Evolutionary conservation across 2,113 vertebrate genomes (phyloP), one percentile per base, ranked within the genome.

Genomic region (Artemisiospiza belli): DNA sequence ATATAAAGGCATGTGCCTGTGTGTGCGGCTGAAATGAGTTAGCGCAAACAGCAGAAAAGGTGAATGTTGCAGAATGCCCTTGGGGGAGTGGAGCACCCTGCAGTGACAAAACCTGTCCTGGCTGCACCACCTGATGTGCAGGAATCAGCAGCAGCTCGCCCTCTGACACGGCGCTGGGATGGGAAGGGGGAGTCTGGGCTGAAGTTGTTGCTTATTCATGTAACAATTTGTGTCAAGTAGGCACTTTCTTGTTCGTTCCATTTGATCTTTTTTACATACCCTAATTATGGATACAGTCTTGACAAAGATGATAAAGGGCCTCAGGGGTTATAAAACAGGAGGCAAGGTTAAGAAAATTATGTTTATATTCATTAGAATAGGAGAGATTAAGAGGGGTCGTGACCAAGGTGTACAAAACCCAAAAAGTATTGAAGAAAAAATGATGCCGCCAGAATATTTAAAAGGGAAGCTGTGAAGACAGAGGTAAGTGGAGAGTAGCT

Each of bases 331-430:
- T 84, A 73, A 94, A 87, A 81, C 90, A 74, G 88, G 85, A 83
- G 64, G 47, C 14, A 19, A 91, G 90, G 94, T 95, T 95, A 96
- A 67, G 83, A 73, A 95, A 95, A 75, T 94, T 75, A 82, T 88
- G 83, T 96, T 96, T 96, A 55, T 92, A 97, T 96, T 94, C 86
- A 96, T 97, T 95, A 95, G 88, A 91, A 78, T 81, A 80, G 87
- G 73, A 69, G 61, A 85, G 57, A 89, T 95, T 91, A 94, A 92
- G 92, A 89, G 92, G 35, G 64, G 78, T 96, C 31, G 0, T 78
- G 79, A 77, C 90, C 67, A 77, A 91, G 70, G 72, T 91, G 49
- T 94, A 85, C 92, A 91, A 83, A 91, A 86, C 90, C 39, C 54
- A 86, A 81, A 81, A 90, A 62, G 35, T 89, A 62, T 39, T 92